Base-by-base conservation (phyloP, 1,140 invertebrate species). In the Andricus grossulariae region DNA sequence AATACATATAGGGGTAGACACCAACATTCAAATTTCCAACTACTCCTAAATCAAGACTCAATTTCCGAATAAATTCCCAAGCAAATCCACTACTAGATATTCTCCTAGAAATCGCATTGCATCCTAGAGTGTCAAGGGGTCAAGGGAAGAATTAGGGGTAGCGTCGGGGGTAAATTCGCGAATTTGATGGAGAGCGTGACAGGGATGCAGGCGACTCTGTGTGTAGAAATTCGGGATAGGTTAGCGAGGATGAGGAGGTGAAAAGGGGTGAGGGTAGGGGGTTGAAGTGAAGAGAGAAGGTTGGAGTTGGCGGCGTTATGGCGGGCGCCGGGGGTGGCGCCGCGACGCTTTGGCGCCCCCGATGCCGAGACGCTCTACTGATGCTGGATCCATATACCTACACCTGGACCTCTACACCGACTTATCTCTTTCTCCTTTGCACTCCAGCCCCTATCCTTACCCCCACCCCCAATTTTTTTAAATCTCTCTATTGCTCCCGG, bases 271-370 rank as follows among this genome's bases (percentile, higher is more conserved):
- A 82, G 21, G 19, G n/a, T 21, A 78, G 82, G 79, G 84, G 25
- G 25, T 32, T 32, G 25, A 32, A 32, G 25, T 32, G 25, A 32
- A 32, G 25, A 32, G 25, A 32, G 25, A 32, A 32, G 25, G 81
- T 75, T 87, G 85, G 77, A 83, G 77, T 83, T 86, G 87, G 86
- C 89, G 89, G 84, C 90, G 79, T 83, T 83, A 85, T 88, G 90
- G 77, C 90, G 89, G 89, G 88, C 89, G 89, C 89, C 89, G 83
- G 85, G 87, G 87, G 87, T 89, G 87, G 89, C 89, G 90, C 88
- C 89, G 88, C 89, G 90, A 91, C 89, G 87, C 89, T 90, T 86
- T 86, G 89, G 89, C 89, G 89, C 89, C 89, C 87, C 82, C 82
- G 77, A 86, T 83, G 84, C 85, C 84, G 87, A 89, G 86, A 88